Evolutionary conservation across 2,888 invertebrate genomes (phyloP).

Genomic region (Eurois occulta): DNA sequence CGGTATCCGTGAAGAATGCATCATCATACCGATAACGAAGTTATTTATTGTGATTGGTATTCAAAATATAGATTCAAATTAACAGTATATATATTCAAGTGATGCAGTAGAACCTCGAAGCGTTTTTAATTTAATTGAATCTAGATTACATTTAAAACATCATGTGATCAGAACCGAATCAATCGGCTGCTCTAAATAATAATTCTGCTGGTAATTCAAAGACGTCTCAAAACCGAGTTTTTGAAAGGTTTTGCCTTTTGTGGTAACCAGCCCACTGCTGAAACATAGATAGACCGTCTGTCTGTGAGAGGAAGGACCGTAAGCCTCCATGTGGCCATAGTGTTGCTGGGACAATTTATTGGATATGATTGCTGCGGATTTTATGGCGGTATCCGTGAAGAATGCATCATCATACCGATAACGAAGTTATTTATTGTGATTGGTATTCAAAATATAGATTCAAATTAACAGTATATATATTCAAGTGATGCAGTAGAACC

Average conservation of each 20-base stretch:
- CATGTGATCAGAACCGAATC: too few relatives aligned
- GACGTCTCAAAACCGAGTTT: neutral
- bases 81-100: too few relatives aligned
- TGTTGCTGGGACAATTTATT: constrained; percentile 40
- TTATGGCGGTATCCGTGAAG: constrained; percentile 8
- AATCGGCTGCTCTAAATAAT: too few relatives aligned
- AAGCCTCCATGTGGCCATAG: neutral
- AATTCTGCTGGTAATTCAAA: neutral
- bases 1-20: constrained; percentile 6
- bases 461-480: neutral
- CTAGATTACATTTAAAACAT: too few relatives aligned
- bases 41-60: neutral
- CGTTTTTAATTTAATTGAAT: too few relatives aligned
- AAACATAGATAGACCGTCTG: neutral
- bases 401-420: constrained; percentile 4
- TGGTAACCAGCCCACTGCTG: neutral
- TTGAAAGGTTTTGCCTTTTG: neutral
- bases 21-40: neutral
- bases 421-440: neutral
- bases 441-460: neutral
- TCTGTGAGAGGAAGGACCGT: neutral
- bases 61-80: neutral
- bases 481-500: too few relatives aligned
- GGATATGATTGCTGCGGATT: constrained; percentile 41
- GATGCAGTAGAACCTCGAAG: too few relatives aligned